Base-by-base conservation (phyloP, 2,888 invertebrate genomes). In the Nebria brevicollis region DNA sequence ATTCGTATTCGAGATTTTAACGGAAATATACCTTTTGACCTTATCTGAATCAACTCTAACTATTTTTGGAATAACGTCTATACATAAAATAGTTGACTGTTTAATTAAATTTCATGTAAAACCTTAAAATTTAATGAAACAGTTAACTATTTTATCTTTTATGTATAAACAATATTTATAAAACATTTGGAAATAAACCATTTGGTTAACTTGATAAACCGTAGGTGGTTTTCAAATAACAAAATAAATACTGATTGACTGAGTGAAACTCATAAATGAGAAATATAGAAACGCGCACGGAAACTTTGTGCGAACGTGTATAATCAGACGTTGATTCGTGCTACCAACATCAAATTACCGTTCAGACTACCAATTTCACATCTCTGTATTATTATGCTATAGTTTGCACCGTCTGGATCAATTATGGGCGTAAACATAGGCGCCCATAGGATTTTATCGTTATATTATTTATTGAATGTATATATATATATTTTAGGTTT, bases 211-310 rank as follows among this genome's bases (percentile, higher is more conserved):
- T 7, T 3, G 7, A 0, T 34, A 54, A 54, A 1, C 54, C 70
- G 70, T 70, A 70, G 70, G 26, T 8, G 15, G 70, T 70, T 70
- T 70, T 70, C 13, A 20, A 70, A 70, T 70, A 26, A 13, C 26
- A 70, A 34, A 70, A 20, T 70, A 26, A 13, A 70, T 2, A 70
- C 54, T 54, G 54, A 54, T 2, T 7, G 54, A 54, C 13, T 54
- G 54, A 54, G 54, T 54, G 8, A 2, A 54, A 54, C 4, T 54
- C 8, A 54, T 54, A 54, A 54, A 8, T 54, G 54, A 54, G 54
- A 54, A 11, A 54, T 54, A 54, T 6, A 54, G 54, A 54, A 54
- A 54, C 54, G 54, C 54, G 54, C 54, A 54, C 54, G 54, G 54
- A 54, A 54, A 54, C 54, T 54, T 54, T 54, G 54, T 54, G 13